A percentile compares a stretch with the other conserved stretches of the same genome.
phyloP scores from a whole-genome alignment of 2,113 vertebrate genomes.

The Tragelaphus scriptus region DNA sequence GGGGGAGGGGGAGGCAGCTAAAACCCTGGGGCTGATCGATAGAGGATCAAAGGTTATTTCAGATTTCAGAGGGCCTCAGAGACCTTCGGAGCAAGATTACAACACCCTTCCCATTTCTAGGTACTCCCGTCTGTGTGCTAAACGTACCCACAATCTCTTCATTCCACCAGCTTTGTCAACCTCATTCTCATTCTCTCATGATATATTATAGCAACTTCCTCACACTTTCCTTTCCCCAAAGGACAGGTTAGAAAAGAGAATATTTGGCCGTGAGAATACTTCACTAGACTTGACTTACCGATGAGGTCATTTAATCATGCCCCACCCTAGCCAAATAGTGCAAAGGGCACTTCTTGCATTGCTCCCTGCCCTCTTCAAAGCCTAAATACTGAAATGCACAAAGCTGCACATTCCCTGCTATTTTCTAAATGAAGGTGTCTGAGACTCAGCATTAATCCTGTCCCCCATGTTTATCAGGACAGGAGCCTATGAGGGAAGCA shows the following conservation, averaged over 20 bases:
- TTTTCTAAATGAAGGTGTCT: slow-evolving; percentile 59
- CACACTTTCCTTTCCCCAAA: not conserved
- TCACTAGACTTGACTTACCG: not conserved
- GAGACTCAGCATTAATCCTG: slow-evolving; percentile 59
- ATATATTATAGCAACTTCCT: not conserved
- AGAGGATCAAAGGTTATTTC: not conserved
- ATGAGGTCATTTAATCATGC: not conserved
- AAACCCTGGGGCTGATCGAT: not conserved
- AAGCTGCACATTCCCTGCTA: slow-evolving; percentile 57
- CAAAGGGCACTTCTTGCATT: not conserved
- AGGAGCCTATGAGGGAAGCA: not conserved
- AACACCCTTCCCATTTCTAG: not conserved
- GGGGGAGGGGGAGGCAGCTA: rapidly evolving
- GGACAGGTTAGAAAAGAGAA: not conserved
- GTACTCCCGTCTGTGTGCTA: not conserved
- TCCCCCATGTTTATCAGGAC: slow-evolving; percentile 10
- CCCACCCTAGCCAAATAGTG: not conserved
- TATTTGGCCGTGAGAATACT: not conserved
- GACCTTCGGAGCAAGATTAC: not conserved
- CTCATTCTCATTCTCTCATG: not conserved
- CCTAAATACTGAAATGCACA: slow-evolving; percentile 46
- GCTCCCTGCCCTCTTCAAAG: not conserved
- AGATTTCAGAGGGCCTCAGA: not conserved
- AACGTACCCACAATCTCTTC: not conserved
- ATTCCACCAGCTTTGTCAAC: not conserved